These are phyloP conservation scores for Agonopterix heracliana DNA, from an alignment of 2,888 invertebrate genomes.

Conservation along the genomic window DNA sequence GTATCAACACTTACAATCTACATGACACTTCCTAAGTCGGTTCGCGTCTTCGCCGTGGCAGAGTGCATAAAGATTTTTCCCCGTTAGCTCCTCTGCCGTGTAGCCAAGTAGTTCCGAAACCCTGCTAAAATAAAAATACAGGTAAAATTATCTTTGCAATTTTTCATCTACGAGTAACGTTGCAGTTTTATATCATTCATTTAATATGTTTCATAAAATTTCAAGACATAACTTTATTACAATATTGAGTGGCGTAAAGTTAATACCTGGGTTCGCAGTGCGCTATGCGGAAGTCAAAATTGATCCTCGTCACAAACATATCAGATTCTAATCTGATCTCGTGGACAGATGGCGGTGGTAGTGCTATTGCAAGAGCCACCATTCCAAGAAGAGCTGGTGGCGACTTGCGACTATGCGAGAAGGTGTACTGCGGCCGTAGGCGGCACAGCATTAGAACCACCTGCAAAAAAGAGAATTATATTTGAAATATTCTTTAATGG, in stretches of 20 bases:
- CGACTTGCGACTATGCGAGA: constrained; percentile 91
- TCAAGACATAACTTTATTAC: no score
- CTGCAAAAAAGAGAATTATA: constrained; percentile 71
- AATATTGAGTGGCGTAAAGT: not conserved
- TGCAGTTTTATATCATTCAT: no score
- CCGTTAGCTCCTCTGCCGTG: constrained; percentile 93
- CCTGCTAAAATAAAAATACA: constrained; percentile 68
- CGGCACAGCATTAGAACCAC: constrained; percentile 95
- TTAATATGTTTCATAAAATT: no score
- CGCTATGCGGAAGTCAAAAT: constrained; percentile 96
- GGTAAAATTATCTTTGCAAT: not conserved
- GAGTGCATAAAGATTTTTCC: constrained; percentile 93
- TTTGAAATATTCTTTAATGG: not conserved
- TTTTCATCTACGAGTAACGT: no score
- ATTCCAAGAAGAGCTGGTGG: constrained; percentile 92
- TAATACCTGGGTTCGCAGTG: constrained; percentile 95
- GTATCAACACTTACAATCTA: constrained; percentile 89
- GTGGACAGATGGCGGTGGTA: constrained; percentile 97
- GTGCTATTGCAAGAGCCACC: constrained; percentile 96
- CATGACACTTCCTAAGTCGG: constrained; percentile 94
- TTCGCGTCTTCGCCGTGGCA: constrained; percentile 98
- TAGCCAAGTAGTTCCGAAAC: constrained; percentile 95
- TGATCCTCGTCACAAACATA: constrained; percentile 97
- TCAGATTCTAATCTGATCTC: constrained; percentile 96
- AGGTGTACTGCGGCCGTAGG: constrained; percentile 94